Evolutionary conservation across 30 jellyfish, hydroid and myxozoan species (phyloP), one percentile per base, ranked within the genome.

Genomic region (Hydractinia symbiolongicarpus): DNA sequence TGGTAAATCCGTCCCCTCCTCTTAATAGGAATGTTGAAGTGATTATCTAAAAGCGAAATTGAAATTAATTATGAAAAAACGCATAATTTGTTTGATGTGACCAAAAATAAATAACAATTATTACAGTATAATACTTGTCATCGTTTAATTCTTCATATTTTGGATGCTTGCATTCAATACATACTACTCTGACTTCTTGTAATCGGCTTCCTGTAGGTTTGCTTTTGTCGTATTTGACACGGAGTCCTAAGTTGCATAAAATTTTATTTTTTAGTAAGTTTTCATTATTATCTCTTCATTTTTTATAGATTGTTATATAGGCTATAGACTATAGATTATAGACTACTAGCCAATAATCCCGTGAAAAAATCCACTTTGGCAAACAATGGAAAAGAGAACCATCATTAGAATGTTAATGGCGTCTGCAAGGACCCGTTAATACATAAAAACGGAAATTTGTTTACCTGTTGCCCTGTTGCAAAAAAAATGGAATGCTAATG

Each of bases 151-250:
- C 93, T 54, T 73, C 93, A 49, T 83, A 90, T 20, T 71, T 78
- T 57, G 97, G 95, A n/a, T 70, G 84, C 49, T 89, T 73, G 72
- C 97, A 90, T 72, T 90, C 53, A 44, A 83, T 53, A 53, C 97
- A 90, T 57, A 86, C 54, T 4, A 85, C 95, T 54, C 71, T 54
- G 30, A 86, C 91, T n/a, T 79, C 82, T 19, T 64, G 86, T 44
- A 90, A 88, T 13, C 97, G 87, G 54, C 72, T 54, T 5, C 95
- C 97, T 20, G 78, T 89, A 0, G 97, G 97, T 68, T 84, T 85
- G 6, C 69, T 61, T n/a, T 79, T 53, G 61, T 90, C 95, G 54
- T 55, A 90, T 30, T 68, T 81, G 19, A 80, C 86, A 13, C 89
- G 95, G n/a, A 90, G 61, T 49, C 97, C 97, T 90, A 50, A 10